Percentiles rank a stretch among this genome's conserved stretches.
Evolutionary conservation across 1,140 invertebrate species (phyloP).

Genomic region (Drosophila auraria): DNA sequence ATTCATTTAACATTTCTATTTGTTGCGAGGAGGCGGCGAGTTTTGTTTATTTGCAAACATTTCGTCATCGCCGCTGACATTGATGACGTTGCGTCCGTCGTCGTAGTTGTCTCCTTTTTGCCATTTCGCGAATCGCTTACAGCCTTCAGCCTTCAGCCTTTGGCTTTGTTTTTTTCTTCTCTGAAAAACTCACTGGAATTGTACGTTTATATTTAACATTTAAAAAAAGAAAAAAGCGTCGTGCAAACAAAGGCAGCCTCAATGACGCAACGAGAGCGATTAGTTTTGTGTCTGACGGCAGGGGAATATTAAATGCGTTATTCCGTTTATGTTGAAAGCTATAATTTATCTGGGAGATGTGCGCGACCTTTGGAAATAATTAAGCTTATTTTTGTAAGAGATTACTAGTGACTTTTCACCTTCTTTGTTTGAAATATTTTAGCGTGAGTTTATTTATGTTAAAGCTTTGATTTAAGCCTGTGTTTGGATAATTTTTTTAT

Average conservation of each 20-base stretch:
- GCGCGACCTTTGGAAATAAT: constrained; percentile 6
- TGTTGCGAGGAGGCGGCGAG: constrained; percentile 49
- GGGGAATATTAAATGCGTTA: constrained; percentile 29
- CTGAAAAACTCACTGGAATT: constrained; percentile 26
- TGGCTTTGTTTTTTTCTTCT: constrained; percentile 47
- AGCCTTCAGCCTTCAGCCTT: constrained; percentile 14
- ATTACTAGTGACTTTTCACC: constrained; percentile 3
- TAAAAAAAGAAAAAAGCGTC: constrained; percentile 10
- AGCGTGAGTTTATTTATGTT: no score
- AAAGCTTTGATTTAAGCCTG: no score
- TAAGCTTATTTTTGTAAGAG: constrained; percentile 2
- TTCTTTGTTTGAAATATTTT: background rate
- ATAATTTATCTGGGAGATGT: constrained; percentile 7
- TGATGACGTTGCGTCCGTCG: constrained; percentile 44
- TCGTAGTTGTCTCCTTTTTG: constrained; percentile 21
- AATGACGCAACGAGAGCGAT: constrained; percentile 39
- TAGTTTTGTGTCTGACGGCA: constrained; percentile 2
- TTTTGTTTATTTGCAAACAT: constrained; percentile 74
- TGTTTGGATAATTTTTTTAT: no score
- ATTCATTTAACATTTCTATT: constrained; percentile 81
- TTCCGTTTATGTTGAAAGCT: constrained; percentile 18
- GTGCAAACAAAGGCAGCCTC: constrained; percentile 33
- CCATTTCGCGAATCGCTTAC: constrained; percentile 11
- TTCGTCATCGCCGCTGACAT: constrained; percentile 74
- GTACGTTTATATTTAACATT: constrained; percentile 69